Conservation (phyloP, 2,888 invertebrate species). For the Drosophila nr. perissopoda region DNA sequence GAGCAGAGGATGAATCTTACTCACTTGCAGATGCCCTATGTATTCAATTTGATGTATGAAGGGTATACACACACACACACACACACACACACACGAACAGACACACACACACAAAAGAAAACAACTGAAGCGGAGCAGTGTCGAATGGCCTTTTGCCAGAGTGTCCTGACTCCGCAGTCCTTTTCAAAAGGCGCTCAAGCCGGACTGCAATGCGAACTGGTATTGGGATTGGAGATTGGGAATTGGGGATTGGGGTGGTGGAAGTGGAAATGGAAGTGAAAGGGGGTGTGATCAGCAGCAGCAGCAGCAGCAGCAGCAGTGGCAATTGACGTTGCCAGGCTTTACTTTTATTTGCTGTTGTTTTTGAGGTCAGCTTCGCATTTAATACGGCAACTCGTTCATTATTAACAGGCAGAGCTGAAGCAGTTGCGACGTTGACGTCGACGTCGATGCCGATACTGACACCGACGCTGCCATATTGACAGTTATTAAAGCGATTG, state of each 20-base stretch:
- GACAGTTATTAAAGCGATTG: slow-evolving; percentile 52
- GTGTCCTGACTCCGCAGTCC: slow-evolving; percentile 1
- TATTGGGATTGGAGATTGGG: slow-evolving; percentile 3
- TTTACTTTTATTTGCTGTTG: slow-evolving; percentile 24
- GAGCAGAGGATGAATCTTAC: background rate
- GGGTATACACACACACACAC: slow-evolving; percentile 6
- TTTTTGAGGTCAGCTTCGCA: slow-evolving; percentile 51
- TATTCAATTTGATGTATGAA: background rate
- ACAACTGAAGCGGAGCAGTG: slow-evolving; percentile 14
- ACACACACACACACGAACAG: background rate
- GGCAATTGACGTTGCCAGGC: slow-evolving; percentile 44
- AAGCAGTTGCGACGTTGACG: slow-evolving; percentile 22
- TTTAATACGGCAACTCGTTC: slow-evolving; percentile 68
- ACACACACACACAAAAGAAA: background rate
- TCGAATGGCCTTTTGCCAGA: slow-evolving; percentile 19
- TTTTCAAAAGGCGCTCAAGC: slow-evolving; percentile 5
- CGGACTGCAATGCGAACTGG: slow-evolving; percentile 6
- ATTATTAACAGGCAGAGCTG: slow-evolving; percentile 62
- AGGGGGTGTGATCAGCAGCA: slow-evolving; percentile 48
- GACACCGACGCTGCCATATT: slow-evolving; percentile 33
- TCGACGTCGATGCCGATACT: slow-evolving; percentile 2
- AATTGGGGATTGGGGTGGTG: background rate
- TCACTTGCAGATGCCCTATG: background rate
- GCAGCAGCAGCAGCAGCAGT: slow-evolving; percentile 4
- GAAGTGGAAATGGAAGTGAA: slow-evolving; percentile 14